These are phyloP conservation scores for Plodia interpunctella DNA, from an alignment of 1,140 invertebrate genomes.

Conservation along the genomic window DNA sequence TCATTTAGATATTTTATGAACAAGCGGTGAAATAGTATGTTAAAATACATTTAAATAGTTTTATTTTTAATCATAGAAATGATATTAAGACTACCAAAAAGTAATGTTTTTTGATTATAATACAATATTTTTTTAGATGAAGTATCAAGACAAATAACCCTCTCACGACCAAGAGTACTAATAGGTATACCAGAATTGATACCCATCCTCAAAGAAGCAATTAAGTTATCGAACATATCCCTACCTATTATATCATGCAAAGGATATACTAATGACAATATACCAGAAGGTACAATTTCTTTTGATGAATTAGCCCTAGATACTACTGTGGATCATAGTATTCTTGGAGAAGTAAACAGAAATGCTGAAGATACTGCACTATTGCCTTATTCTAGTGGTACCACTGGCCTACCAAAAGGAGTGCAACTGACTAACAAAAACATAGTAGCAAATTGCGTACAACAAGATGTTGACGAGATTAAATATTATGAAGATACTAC, in stretches of 20 bases:
- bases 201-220: slow-evolving; percentile 66
- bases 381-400: slow-evolving; percentile 89
- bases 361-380: slow-evolving; percentile 74
- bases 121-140: slow-evolving; percentile 80
- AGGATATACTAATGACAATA: slow-evolving; percentile 29
- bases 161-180: slow-evolving; percentile 81
- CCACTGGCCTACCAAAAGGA: slow-evolving; percentile 93
- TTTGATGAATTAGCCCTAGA: slow-evolving; percentile 78
- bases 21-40: too few species aligned
- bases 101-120: neutral
- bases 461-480: slow-evolving; percentile 45
- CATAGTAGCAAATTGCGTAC: slow-evolving; percentile 76
- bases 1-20: too few species aligned
- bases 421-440: slow-evolving; percentile 87
- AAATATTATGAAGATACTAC: slow-evolving; percentile 40
- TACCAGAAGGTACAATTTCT: slow-evolving; percentile 76
- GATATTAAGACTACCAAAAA: neutral
- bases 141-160: slow-evolving; percentile 83
- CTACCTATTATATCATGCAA: slow-evolving; percentile 78
- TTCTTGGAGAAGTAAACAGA: slow-evolving; percentile 61
- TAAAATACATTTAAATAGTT: too few species aligned
- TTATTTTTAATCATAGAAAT: too few species aligned
- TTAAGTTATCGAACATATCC: slow-evolving; percentile 57
- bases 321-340: slow-evolving; percentile 59
- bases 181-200: slow-evolving; percentile 79